These are phyloP conservation scores for Phengaris arion DNA, from an alignment of 2,888 invertebrate genomes.

Conservation along the genomic window DNA sequence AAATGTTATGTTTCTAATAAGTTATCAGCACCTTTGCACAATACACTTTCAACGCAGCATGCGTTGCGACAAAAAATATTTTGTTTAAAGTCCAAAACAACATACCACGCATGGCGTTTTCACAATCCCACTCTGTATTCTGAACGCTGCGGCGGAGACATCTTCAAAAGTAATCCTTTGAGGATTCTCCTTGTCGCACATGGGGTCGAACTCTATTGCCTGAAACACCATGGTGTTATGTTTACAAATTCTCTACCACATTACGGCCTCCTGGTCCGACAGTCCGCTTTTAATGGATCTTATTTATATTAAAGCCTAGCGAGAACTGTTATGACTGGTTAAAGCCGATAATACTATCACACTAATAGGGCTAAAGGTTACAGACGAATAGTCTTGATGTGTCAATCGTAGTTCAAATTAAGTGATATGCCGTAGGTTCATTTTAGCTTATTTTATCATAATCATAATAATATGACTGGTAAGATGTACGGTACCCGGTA, in stretches of 20 bases:
- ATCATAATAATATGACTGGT: background rate
- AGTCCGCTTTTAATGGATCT: background rate
- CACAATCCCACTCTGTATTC: constrained; percentile 90
- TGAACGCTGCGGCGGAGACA: constrained; percentile 92
- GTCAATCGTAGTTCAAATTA: constrained; percentile 10
- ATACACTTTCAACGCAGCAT: background rate
- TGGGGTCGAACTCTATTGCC: constrained; percentile 70
- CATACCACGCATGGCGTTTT: constrained; percentile 93
- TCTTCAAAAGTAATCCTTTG: constrained; percentile 89
- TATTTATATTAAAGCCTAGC: background rate
- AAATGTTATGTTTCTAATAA: constrained; percentile 33
- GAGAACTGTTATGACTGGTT: background rate
- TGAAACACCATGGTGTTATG: constrained; percentile 60
- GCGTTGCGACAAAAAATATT: too few relatives aligned
- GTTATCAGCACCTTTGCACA: too few relatives aligned
- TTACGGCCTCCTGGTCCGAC: background rate
- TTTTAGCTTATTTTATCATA: constrained; percentile 3
- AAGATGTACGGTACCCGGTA: too few relatives aligned
- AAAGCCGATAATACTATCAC: constrained; percentile 20
- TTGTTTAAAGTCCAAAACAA: constrained; percentile 26
- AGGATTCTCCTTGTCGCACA: constrained; percentile 86
- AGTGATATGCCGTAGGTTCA: background rate
- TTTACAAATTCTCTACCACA: constrained; percentile 16
- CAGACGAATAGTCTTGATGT: constrained; percentile 1
- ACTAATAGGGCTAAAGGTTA: constrained; percentile 1